A percentile compares a stretch with the other conserved stretches of the same genome.
Conservation (phyloP, 2,797 vertebrate species). For the Chaenodraco wilsoni region DNA sequence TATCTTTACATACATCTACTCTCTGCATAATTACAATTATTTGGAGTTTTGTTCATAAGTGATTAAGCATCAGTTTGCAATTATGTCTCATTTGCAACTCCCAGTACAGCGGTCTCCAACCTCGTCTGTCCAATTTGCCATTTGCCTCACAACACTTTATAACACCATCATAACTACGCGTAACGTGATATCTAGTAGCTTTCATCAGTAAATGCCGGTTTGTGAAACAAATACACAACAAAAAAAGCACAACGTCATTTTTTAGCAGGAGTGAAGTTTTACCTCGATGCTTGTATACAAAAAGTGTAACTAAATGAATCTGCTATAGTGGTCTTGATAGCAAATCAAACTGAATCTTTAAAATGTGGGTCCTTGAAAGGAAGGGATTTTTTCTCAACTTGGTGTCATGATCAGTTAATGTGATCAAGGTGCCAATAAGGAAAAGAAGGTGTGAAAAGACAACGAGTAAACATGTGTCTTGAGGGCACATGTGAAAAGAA, state of each 20-base stretch:
- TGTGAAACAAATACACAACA: no score
- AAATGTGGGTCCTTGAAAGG: background rate
- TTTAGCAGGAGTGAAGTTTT: no score
- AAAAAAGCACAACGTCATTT: no score
- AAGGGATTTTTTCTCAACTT: background rate
- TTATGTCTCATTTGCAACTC: constrained; percentile 39
- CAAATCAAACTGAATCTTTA: background rate
- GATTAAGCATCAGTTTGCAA: constrained; percentile 31
- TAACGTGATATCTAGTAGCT: background rate
- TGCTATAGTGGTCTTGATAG: background rate
- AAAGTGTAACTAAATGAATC: background rate
- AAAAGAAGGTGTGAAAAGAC: constrained; percentile 3
- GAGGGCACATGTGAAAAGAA: constrained; percentile 23
- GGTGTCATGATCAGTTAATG: constrained; percentile 3
- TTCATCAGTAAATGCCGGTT: background rate
- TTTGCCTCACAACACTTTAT: background rate
- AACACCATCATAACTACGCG: background rate
- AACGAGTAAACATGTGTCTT: constrained; percentile 23
- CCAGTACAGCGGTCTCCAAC: constrained; percentile 18
- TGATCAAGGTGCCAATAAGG: constrained; percentile 20
- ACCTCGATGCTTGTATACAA: no score
- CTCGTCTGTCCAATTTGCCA: constrained; percentile 10
- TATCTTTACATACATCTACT: constrained; percentile 20
- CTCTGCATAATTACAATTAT: constrained; percentile 27
- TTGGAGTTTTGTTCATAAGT: constrained; percentile 21